Base-by-base conservation (phyloP, 2,888 invertebrate species). In the Apamea epomidion region DNA sequence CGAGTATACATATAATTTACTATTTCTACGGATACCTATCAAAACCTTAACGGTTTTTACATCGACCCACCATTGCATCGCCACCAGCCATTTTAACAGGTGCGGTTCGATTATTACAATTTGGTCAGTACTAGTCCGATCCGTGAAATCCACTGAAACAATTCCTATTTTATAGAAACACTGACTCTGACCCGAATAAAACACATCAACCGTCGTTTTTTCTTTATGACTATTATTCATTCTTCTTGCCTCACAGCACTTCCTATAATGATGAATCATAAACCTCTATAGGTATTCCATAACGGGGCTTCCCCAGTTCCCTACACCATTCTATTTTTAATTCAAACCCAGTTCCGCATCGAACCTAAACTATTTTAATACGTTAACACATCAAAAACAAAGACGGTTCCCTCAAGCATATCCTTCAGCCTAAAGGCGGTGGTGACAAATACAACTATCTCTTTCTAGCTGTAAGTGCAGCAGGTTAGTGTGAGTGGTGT, bases 401-500 rank as follows among this genome's bases (percentile, higher is more conserved):
- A 90, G 88, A 83, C 83, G 79, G 82, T 78, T 86, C 81, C 90
- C 87, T 87, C 87, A 84, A 87, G 89, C 87, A 89, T 81, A 90
- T 92, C 91, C 93, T 92, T 93, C 91, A 91, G 91, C 82, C 68
- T 70, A 86, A 76, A 81, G 80, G 70, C 78, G 84, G 77, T 81
- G 87, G 87, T 89, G 85, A 80, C 83, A 87, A 91, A 87, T 89
- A 90, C 76, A 81, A 69, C 90, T 88, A 84, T 95, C 96, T 91
- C 93, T 80, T 78, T 96, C 92, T 78, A 83, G 80, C 94, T 42
- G 73, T 76, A 74, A 74, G 73, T 78, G 83, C 78, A 80, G 77
- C 81, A 80, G 80, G 87, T 91, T 90, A 76, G 95, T 92, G 94
- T 90, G 93, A 96, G 92, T 87, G 93, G 95, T 91, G 85, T 90